Evolutionary conservation across 2,888 invertebrate genomes (phyloP), one percentile per base, ranked within the genome.

Genomic region (Dryadula phaetusa): DNA sequence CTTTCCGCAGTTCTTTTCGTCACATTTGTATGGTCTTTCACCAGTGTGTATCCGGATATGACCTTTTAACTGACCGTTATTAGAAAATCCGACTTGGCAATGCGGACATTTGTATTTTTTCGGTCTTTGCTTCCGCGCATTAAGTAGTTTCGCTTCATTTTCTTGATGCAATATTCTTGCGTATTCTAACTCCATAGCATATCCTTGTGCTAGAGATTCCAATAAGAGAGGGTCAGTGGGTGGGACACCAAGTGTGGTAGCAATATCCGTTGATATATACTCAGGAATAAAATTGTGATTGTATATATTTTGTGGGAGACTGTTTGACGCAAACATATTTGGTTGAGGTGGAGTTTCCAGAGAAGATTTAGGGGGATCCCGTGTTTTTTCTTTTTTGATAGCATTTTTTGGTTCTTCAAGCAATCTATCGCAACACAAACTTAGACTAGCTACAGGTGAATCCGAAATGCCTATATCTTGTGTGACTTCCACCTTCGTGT

Each of bases 41-140:
- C 97, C 98, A 42, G 98, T 98, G 79, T 98, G 98, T 64, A 98
- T 98, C 67, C 98, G 92, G n/a, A 97, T 95, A 81, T 98, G 98
- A 16, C 98, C 98, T 83, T 97, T 97, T 0, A 98, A 90, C 77
- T 98, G 98, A 0, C 98, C 98, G 84, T 98, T 98, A 84, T 98
- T 98, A n/a, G 97, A 97, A 84, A 98, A 98, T 0, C 97, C 97
- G 0, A 97, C 97, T 75, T 97, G 95, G 81, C 98, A 98, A 78
- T 97, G 96, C 0, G 97, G 96, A 79, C 99, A 98, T 75, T 97
- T 95, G 86, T 98, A 98, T 80, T 97, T 97, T 86, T 98, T 97
- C 0, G 98, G 98, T 0, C 98, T 93, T 75, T 97, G 95, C 78
- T 97, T 97, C 73, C 95, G 93, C 0, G 95, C 91, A 76, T 94